Base-by-base conservation (phyloP, 2,113 vertebrate species). In the Lophura nycthemera region DNA sequence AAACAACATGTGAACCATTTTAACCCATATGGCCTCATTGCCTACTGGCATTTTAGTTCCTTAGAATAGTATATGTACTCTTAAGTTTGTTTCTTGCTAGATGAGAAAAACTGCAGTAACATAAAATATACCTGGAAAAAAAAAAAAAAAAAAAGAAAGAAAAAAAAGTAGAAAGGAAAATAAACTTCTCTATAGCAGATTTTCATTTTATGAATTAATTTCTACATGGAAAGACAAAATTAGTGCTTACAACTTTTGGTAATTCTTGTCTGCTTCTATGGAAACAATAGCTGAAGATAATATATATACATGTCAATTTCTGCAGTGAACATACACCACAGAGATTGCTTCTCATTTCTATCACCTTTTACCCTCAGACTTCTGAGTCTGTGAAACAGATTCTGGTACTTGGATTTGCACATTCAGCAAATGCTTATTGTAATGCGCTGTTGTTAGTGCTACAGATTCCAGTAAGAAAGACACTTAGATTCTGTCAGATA, bases 1-100 rank as follows among this genome's bases (percentile, higher is more conserved):
- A 67, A 42, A 24, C 15, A 21, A 4, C 10, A 7, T 18, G 10
- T 45, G 38, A 70, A 63, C 8, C 17, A n/a, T 63, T 86, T 25
- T 63, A n/a, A 32, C 11, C 10, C 30, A 43, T 10, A 5, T 0
- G 1, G 4, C 6, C 8, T 43, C 18, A 64, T 22, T 64, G 30
- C 11, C 30, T 47, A 36, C 19, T 63, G 20, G 9, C 4, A 13
- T 64, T 86, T 70, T 48, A 63, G 5, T 21, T 75, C 30, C 21
- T 17, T 63, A 29, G 14, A 9, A 57, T 15, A 75, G 14, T 48
- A 22, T 22, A 75, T 22, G 4, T n/a, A 64, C 9, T 40, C 34
- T 63, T 61, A 42, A 74, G 47, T 47, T 45, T 75, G 13, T 56
- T 42, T 42, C 17, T 32, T 42, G 42, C 56, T 57, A 64, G 21